Evolutionary conservation across 1,140 invertebrate genomes (phyloP).

Genomic region (Dreissena rostriformis): DNA sequence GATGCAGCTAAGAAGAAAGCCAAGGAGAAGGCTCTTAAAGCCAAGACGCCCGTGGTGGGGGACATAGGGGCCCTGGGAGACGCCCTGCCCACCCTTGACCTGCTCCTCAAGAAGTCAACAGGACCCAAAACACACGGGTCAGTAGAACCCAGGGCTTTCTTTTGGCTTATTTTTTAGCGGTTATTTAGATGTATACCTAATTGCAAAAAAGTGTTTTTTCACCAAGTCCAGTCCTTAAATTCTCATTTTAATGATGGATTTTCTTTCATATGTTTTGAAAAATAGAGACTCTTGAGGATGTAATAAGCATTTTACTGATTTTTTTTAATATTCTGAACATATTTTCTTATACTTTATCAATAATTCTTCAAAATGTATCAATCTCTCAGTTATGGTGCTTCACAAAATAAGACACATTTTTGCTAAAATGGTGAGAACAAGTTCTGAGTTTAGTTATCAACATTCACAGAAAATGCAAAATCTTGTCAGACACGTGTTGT

Average conservation of each 20-base stretch:
- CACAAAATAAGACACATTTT: no score
- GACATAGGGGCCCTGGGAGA: constrained; percentile 75
- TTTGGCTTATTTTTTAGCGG: background rate
- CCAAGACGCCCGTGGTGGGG: constrained; percentile 75
- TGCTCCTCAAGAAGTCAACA: constrained; percentile 71
- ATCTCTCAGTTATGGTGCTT: no score
- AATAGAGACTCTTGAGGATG: background rate
- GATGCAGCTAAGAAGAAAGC: constrained; percentile 68
- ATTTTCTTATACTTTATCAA: no score
- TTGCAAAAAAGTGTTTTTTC: background rate
- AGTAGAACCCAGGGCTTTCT: background rate
- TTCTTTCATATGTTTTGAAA: background rate
- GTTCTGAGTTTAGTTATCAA: no score
- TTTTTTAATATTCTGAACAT: background rate
- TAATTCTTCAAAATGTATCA: no score
- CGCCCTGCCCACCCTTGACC: constrained; percentile 76
- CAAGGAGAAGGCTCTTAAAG: constrained; percentile 73
- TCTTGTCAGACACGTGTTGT: background rate
- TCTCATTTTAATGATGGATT: background rate
- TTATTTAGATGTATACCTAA: background rate
- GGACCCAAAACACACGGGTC: constrained; percentile 39
- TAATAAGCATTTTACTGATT: background rate
- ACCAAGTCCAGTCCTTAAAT: background rate
- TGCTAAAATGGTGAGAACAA: no score
- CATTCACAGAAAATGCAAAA: no score